These are phyloP conservation scores for Homarus americanus DNA, from an alignment of 1,140 invertebrate species.

Conservation along the genomic window DNA sequence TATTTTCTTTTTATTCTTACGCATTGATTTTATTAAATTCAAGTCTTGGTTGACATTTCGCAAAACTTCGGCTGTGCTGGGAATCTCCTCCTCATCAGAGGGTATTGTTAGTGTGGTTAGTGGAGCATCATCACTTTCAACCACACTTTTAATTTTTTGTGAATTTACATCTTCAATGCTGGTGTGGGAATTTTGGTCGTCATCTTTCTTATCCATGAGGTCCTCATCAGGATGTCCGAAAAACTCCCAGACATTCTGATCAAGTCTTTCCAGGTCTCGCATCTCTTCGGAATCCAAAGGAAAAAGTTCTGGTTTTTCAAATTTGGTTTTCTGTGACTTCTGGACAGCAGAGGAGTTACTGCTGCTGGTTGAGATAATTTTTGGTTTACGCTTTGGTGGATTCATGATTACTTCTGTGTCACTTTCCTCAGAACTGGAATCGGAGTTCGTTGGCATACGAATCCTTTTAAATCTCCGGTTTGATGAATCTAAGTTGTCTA, in stretches of 20 bases:
- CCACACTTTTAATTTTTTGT: background rate
- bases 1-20: background rate
- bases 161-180: constrained; percentile 14
- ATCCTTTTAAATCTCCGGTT: constrained; percentile 35
- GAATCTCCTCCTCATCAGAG: constrained; percentile 33
- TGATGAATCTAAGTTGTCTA: background rate
- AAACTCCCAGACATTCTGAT: constrained; percentile 51
- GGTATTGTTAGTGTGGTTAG: background rate
- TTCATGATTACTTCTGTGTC: constrained; percentile 15
- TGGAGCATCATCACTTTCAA: background rate
- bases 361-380: constrained; percentile 19
- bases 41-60: constrained; percentile 39
- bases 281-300: constrained; percentile 61
- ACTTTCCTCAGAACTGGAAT: constrained; percentile 43
- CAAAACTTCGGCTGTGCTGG: constrained; percentile 28
- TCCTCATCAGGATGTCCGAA: constrained; percentile 50
- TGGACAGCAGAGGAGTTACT: background rate
- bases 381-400: constrained; percentile 26
- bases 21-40: constrained; percentile 10
- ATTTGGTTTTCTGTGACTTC: background rate
- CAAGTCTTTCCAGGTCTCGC: constrained; percentile 49
- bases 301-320: constrained; percentile 3
- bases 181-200: constrained; percentile 6
- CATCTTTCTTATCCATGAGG: background rate
- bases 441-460: constrained; percentile 11